Conservation (phyloP, 2,113 vertebrate genomes). For the Dasyprocta punctata region DNA sequence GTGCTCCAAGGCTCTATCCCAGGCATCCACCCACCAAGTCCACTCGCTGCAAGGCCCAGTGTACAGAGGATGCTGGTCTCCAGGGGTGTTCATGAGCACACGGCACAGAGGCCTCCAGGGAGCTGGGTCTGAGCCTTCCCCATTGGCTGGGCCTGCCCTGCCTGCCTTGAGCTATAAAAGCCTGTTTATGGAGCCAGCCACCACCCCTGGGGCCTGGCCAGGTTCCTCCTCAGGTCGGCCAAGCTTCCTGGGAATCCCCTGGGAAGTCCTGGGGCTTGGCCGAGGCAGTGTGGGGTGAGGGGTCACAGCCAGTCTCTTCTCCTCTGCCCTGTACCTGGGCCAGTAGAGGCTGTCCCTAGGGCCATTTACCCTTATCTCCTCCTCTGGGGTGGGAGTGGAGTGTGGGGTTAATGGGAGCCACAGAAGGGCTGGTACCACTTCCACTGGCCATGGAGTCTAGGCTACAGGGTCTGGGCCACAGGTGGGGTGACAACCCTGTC, state of each 20-base stretch:
- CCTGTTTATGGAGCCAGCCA: neutral
- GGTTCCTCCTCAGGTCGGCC: neutral
- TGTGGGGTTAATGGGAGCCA: neutral
- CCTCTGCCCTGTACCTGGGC: neutral
- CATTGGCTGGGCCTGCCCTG: neutral
- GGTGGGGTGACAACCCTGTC: neutral
- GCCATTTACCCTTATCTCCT: neutral
- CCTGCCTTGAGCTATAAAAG: neutral
- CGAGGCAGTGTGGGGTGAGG: neutral
- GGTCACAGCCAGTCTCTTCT: neutral
- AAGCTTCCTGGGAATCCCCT: neutral
- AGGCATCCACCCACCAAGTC: neutral
- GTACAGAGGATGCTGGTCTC: neutral
- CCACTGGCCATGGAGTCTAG: neutral
- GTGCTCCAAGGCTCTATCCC: neutral
- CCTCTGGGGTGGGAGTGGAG: neutral
- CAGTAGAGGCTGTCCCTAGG: neutral
- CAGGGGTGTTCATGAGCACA: neutral
- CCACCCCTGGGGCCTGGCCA: neutral
- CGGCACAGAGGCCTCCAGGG: neutral
- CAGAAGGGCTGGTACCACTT: neutral
- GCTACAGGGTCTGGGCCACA: neutral
- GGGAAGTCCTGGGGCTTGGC: neutral
- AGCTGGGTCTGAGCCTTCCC: neutral
- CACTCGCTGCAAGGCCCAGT: fast-evolving